A percentile compares a stretch with the other conserved stretches of the same genome.
These are phyloP conservation scores for Noctuana brunneofusca DNA, from an alignment of 2,888 invertebrate species.

Conservation along the genomic window DNA sequence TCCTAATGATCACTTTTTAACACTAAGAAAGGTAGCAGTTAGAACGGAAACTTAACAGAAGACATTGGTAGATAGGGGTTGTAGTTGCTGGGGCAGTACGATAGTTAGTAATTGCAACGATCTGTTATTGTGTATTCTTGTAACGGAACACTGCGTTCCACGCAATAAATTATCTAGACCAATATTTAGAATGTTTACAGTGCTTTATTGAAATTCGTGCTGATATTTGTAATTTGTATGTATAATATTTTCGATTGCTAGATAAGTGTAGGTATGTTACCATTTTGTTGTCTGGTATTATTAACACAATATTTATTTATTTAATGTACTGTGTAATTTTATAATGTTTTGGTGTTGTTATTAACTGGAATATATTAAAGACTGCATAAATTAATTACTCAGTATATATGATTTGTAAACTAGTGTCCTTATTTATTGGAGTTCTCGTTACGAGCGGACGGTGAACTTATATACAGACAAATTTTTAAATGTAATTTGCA, in stretches of 20 bases:
- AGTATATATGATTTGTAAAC: constrained; percentile 69
- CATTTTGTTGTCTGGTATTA: constrained; percentile 72
- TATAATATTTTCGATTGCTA: constrained; percentile 64
- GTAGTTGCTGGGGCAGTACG: constrained; percentile 37
- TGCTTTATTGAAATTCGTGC: constrained; percentile 74
- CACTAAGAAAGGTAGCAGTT: background rate
- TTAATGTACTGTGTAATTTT: constrained; percentile 67
- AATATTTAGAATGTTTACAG: constrained; percentile 80
- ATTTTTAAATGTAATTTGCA: constrained; percentile 35
- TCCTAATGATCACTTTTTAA: background rate
- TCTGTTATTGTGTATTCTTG: constrained; percentile 60
- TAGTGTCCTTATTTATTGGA: constrained; percentile 61
- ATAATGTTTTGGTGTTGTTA: constrained; percentile 66
- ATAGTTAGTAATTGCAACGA: constrained; percentile 57
- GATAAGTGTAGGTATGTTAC: constrained; percentile 74
- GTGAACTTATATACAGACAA: constrained; percentile 21
- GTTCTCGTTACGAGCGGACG: constrained; percentile 29
- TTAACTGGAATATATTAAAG: constrained; percentile 77
- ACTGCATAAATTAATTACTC: constrained; percentile 81
- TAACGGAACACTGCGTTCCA: constrained; percentile 56
- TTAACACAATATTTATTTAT: constrained; percentile 59
- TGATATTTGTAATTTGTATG: constrained; percentile 70
- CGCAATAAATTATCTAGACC: constrained; percentile 80
- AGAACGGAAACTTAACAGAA: background rate
- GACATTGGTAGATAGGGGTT: background rate